Conservation (phyloP, 1,140 invertebrate species). For the Drosophila ohnishii region DNA sequence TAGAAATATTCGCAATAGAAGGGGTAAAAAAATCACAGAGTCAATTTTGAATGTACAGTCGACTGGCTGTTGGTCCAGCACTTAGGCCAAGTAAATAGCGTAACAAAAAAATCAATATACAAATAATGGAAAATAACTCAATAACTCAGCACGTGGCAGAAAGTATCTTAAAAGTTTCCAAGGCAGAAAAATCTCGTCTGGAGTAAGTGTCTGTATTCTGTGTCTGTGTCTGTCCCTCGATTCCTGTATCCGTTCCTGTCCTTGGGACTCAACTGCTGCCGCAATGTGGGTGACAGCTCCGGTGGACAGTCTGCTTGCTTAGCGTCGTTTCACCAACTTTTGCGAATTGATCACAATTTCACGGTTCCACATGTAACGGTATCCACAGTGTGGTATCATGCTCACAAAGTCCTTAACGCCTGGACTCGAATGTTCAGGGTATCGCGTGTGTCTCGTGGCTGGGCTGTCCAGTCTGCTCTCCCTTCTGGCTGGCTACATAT, state of each 20-base stretch:
- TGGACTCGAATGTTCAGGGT: conserved; percentile 39
- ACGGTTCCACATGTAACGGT: conserved; percentile 94
- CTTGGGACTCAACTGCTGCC: conserved; percentile 69
- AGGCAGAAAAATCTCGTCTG: conserved; percentile 1
- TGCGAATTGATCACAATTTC: conserved; percentile 95
- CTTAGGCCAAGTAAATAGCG: conserved; percentile 22
- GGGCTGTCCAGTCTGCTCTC: conserved; percentile 1
- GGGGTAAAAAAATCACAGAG: conserved; percentile 48
- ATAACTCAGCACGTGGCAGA: conserved; percentile 17
- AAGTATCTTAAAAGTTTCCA: conserved; percentile 2
- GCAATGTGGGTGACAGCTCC: conserved; percentile 48
- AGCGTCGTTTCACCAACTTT: conserved; percentile 93
- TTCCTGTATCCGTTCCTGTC: conserved; percentile 27
- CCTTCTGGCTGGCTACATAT: conserved; percentile 59
- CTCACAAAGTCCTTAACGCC: conserved; percentile 81
- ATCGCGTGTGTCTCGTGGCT: not conserved
- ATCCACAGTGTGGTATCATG: conserved; percentile 87
- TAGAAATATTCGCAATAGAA: conserved; percentile 45
- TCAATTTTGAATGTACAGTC: conserved; percentile 52
- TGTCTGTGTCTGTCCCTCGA: conserved; percentile 11
- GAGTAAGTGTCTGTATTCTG: conserved; percentile 16
- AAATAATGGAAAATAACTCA: conserved; percentile 24
- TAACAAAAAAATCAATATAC: conserved; percentile 28
- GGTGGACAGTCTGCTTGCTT: conserved; percentile 49
- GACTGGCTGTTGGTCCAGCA: conserved; percentile 26